Conservation (phyloP, 2,888 invertebrate genomes). For the Tanytarsus gracilentus region DNA sequence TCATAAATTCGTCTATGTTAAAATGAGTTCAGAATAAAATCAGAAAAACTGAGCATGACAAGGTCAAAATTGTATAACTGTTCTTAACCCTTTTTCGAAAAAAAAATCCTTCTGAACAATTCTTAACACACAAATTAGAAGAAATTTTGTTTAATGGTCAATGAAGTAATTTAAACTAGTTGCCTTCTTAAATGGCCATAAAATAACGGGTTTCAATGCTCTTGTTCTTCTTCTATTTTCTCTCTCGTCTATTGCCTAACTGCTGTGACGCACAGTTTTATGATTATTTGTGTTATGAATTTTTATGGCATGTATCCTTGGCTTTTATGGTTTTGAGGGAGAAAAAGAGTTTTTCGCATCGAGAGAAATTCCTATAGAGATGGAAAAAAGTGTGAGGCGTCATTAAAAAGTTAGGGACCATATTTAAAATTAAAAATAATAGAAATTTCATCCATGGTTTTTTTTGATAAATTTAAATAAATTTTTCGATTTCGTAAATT, state of each 20-base stretch:
- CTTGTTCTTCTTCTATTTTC: not conserved
- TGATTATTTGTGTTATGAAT: slow-evolving; percentile 8
- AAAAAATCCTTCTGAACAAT: no score
- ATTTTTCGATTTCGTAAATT: no score
- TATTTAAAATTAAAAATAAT: no score
- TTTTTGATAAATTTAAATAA: no score
- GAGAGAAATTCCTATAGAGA: not conserved
- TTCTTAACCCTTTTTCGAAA: not conserved
- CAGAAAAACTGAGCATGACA: no score
- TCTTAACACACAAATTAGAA: no score
- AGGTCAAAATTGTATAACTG: no score
- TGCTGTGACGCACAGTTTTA: slow-evolving; percentile 14
- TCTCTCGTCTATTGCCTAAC: not conserved
- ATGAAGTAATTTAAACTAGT: slow-evolving; percentile 23
- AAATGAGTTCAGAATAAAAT: no score
- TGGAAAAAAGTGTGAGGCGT: no score
- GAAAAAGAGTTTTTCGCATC: not conserved
- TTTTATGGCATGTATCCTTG: slow-evolving; percentile 14
- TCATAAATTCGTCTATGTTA: no score
- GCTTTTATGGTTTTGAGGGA: slow-evolving; percentile 14
- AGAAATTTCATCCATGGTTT: no score
- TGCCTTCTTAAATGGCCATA: slow-evolving; percentile 10
- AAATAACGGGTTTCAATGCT: slow-evolving; percentile 10
- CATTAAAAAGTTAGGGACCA: no score
- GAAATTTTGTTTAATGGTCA: not conserved